Evolutionary conservation across 53 echinoderm and acorn worm species (phyloP).

Genomic region (Henricia sp.): DNA sequence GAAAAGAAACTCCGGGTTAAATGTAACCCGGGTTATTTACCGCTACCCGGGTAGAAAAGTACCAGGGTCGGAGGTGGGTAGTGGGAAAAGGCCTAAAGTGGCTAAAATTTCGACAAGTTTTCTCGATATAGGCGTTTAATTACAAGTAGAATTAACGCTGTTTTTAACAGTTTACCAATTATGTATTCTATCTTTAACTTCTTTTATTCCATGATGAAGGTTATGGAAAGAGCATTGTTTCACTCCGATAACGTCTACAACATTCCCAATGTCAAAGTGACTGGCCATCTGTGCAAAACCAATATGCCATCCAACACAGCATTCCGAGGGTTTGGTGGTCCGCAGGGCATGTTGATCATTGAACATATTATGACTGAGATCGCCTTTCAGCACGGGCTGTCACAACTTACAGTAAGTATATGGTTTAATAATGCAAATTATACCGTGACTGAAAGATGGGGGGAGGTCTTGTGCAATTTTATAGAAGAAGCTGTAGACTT

Average conservation of each 20-base stretch:
- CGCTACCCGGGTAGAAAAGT: too few species aligned
- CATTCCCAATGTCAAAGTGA: slow-evolving; percentile 58
- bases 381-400: slow-evolving; percentile 70
- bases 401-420: slow-evolving; percentile 70
- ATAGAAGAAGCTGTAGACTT: not conserved
- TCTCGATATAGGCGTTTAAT: not conserved
- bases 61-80: too few species aligned
- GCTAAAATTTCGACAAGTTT: too few species aligned
- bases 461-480: not conserved
- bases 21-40: too few species aligned
- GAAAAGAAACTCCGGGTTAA: too few species aligned
- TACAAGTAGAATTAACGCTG: not conserved
- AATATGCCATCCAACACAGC: slow-evolving; percentile 94
- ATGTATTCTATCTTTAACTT: too few species aligned
- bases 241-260: slow-evolving; percentile 80
- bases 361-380: slow-evolving; percentile 81
- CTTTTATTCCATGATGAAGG: slow-evolving; percentile 44
- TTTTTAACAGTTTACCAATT: too few species aligned
- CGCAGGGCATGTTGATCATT: slow-evolving; percentile 77
- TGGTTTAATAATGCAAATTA: not conserved
- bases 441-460: not conserved
- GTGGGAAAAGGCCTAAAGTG: too few species aligned
- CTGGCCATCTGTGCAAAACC: slow-evolving; percentile 84
- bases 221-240: slow-evolving; percentile 79
- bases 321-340: slow-evolving; percentile 90